Evolutionary conservation across 2,113 vertebrate genomes (phyloP), one percentile per base, ranked within the genome.

Genomic region (Laticauda laticaudata): DNA sequence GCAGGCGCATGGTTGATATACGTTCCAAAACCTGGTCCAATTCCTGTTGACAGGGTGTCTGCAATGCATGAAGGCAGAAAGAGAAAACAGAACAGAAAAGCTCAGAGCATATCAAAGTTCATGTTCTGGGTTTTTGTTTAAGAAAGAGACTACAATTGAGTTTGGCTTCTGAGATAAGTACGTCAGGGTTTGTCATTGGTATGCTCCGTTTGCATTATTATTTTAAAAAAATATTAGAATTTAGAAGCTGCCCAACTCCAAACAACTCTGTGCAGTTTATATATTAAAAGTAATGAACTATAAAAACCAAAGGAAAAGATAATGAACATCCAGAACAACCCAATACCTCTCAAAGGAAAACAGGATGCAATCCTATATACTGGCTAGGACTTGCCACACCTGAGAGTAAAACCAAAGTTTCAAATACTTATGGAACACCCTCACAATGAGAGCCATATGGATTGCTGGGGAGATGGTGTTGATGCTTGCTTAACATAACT

Each of bases 1-100:
- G 98, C 55, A 99, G 96, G 91, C 98, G 98, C 98, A 99, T 99
- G 95, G 97, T 98, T 5, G 98, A 98, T 95, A 99, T 99, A 92
- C 99, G 98, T 95, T 99, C 98, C 93, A 99, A 96, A 94, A 99
- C 99, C 94, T 97, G 97, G 96, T 99, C 98, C 97, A 99, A 86
- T 95, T 99, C 98, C 97, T 98, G 98, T 97, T 99, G 98, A 97
- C 99, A 99, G 91, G 98, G 97, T 18, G 97, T 99, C 99, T 99
- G 97, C 23, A 94, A 93, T 94, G 56, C 93, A 39, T 4, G 87
- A 94, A 94, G 92, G 34, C 26, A 95, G 39, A 85, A 64, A 87
- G 7, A 24, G 59, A 20, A 59, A 61, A 51, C 12, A 29, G 14
- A 1, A 15, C n/a, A 86, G 4, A 54, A 85, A 39, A 34, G 21